Evolutionary conservation across 1,140 invertebrate genomes (phyloP), one percentile per base, ranked within the genome.

Genomic region (Ostrea denselamellosa): DNA sequence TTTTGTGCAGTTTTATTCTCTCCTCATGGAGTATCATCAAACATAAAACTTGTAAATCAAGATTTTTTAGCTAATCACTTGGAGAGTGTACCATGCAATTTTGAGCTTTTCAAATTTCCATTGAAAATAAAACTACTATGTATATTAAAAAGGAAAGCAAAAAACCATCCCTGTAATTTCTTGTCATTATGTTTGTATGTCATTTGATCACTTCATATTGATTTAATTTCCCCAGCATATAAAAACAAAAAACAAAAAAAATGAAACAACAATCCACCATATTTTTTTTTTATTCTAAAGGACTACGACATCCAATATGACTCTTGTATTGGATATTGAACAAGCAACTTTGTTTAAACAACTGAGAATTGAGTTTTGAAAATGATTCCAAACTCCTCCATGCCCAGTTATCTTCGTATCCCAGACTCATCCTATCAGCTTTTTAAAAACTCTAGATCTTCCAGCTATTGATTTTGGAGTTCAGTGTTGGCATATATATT

Each of bases 381-480:
- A 77, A 22, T 25, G 28, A 28, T 14, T 34, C 28, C 28, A 34
- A 5, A 34, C 25, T 28, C 9, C 12, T 8, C 25, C 68, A 44
- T 77, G 22, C 14, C 68, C 25, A 9, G 25, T 77, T 22, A 28
- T 77, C 22, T 34, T 25, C 10, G 9, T 34, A 12, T 77, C 14
- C 25, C 68, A 4, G 10, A 28, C 25, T 77, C 22, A 34, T 28
- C 68, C 25, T 22, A 77, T 77, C 28, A 17, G 68, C 2, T 10
- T 28, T 77, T 34, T 77, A 77, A 77, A 77, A 77, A 34, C 68
- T 44, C 34, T 44, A 44, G 34, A 44, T 44, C 34, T 44, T 44
- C 22, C 8, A 77, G 22, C 28, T 77, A 77, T 77, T 77, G 68
- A 77, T 77, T 77, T 34, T 25, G 28, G 28, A 77, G 22, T 77